Base-by-base conservation (phyloP, 2,797 vertebrate species). In the Rhyacichthys aspro region DNA sequence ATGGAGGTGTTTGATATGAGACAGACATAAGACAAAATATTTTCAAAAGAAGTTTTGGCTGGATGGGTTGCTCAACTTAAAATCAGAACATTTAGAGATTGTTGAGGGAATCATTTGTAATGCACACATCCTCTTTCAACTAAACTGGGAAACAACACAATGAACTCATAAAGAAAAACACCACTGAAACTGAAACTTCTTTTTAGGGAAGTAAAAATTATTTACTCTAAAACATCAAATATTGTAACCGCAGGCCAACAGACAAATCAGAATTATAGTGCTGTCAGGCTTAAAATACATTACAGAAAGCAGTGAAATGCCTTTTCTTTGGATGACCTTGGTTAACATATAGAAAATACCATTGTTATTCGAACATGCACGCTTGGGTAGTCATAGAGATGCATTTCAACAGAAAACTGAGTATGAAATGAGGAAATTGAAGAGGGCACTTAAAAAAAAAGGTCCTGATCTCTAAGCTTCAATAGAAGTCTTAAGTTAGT, bases 81-180 rank as follows among this genome's bases (percentile, higher is more conserved):
- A 4, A 23, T 0, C 11, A 34, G 2, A 33, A 3, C 39, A 17
- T 54, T 17, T 53, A 57, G 45, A 19, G 8, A n/a, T 33, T 33
- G 12, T 48, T 33, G 9, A 47, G 16, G 3, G n/a, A 12, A 47
- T 15, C 0, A 47, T 47, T 32, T n/a, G 48, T 7, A 49, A 36
- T 53, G 11, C 60, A 59, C 54, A 73, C 43, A 79, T 86, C 81
- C 79, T 84, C 79, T 83, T 87, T 81, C 73, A 72, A 8, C 61
- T 52, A 66, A 16, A 23, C 56, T 61, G 59, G 36, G 72, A 82
- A 80, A 17, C 72, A 70, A 59, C 60, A 62, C 73, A 19, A 82
- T 77, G 48, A 72, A 57, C 63, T 56, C 43, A 77, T 45, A 43
- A 23, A 66, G 37, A 75, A 59, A 55, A 68, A 33, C 18, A 67